Evolutionary conservation across 2,888 invertebrate species (phyloP), one percentile per base, ranked within the genome.

Genomic region (Mythimna loreyi): DNA sequence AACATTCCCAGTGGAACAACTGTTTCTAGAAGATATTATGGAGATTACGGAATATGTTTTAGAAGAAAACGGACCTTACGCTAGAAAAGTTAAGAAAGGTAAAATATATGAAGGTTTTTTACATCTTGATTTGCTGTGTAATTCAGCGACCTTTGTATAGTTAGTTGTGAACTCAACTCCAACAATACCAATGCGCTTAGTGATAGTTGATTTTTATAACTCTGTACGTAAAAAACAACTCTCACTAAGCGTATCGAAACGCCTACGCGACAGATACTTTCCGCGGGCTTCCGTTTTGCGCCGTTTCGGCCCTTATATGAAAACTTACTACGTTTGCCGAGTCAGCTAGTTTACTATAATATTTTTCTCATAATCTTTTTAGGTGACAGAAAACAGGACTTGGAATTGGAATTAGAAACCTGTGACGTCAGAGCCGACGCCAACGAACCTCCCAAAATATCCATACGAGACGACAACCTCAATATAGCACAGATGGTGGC

Each of bases 1-100:
- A 87, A 98, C 98, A 0, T 98, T 97, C 89, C 98, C 98, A 0
- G 98, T 99, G 0, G 96, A 97, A 82, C 98, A 98, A 88, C 93
- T 97, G 49, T 98, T 98, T 88, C 93, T 99, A 53, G 98, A 99
- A 92, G 98, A 98, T 85, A 97, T 98, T 52, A 92, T 98, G 84
- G 98, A 98, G 82, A 91, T 93, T 49, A 92, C 94, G 0, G 89
- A 93, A 72, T 96, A 94, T 78, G 92, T 96, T 33, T 80, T 96
- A 69, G 96, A 96, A 88, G 96, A 96, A 88, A 95, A 96, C 78
- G 95, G 96, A 11, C 96, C 96, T 13, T 97, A 95, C 85, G 96
- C 97, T 1, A 96, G 97, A 53, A 97, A 96, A 91, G 93, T 97
- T 1, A 97, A 96, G 83, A 97, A 97, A 91, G 96, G 97, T 87